These are phyloP conservation scores for Hydrotaea cyrtoneurina DNA, from an alignment of 2,888 invertebrate species.

Conservation along the genomic window DNA sequence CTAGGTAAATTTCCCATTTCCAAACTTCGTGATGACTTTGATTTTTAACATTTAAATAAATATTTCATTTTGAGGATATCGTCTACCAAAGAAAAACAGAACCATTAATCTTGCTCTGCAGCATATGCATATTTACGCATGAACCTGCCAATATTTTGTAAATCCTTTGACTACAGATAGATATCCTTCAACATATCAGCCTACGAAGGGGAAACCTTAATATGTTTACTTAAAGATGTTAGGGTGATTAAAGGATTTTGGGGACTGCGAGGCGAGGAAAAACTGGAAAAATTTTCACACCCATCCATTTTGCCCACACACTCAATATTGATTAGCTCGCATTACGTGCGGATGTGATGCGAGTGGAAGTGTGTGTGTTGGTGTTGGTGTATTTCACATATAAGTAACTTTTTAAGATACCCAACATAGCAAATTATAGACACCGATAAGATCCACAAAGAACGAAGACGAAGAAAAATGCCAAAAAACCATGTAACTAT, in stretches of 20 bases:
- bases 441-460: not conserved
- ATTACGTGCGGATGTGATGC: not conserved
- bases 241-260: not conserved
- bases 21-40: not conserved
- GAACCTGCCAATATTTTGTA: constrained; percentile 1
- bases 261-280: not conserved
- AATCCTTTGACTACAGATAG: not conserved
- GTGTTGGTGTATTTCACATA: not conserved
- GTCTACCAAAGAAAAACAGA: not conserved
- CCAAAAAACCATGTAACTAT: constrained; percentile 20
- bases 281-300: not conserved
- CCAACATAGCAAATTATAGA: not conserved
- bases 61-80: not conserved
- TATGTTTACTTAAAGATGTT: not conserved
- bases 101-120: constrained; percentile 10
- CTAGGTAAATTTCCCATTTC: not conserved
- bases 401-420: not conserved
- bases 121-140: not conserved
- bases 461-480: not conserved
- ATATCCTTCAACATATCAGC: not conserved
- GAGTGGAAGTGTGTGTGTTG: not conserved
- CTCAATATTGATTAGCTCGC: constrained; percentile 17
- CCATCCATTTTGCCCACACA: not conserved
- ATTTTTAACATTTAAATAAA: constrained; percentile 22
- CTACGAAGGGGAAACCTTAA: not conserved